A percentile compares a stretch with the other conserved stretches of the same genome.
Conservation (phyloP, 2,797 vertebrate species). For the Naso thynnoides region DNA sequence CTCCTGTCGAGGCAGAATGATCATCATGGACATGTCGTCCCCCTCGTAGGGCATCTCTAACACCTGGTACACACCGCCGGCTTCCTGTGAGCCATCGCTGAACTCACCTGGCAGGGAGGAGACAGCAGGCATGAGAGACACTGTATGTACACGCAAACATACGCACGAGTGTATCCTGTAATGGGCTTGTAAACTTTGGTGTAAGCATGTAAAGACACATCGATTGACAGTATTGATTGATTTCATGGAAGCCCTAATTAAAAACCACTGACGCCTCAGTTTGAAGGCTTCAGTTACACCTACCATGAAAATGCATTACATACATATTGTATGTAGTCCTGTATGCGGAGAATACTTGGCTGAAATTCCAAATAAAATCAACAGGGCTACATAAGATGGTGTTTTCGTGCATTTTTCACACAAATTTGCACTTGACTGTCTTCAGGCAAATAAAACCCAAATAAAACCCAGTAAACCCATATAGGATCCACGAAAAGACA, state of each 20-base stretch:
- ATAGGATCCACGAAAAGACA: neutral
- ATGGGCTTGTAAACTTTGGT: neutral
- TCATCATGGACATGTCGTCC: conserved; percentile 96
- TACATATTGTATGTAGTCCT: neutral
- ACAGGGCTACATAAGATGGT: neutral
- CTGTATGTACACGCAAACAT: neutral
- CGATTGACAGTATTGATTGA: conserved; percentile 40
- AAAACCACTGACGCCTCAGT: conserved; percentile 24
- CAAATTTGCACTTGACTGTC: conserved; percentile 7
- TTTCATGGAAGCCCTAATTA: conserved; percentile 34
- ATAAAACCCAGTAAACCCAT: conserved; percentile 6
- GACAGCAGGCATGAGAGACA: neutral
- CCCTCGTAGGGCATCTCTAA: conserved; percentile 97
- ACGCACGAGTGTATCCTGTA: neutral
- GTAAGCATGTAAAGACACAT: conserved; percentile 6
- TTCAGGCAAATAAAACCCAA: conserved; percentile 8
- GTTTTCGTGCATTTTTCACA: neutral
- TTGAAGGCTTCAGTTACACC: conserved; percentile 16
- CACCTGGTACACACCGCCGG: conserved; percentile 97
- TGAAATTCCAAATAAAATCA: conserved; percentile 8
- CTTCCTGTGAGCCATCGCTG: conserved; percentile 97
- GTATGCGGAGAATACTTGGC: neutral
- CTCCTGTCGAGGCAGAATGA: conserved; percentile 94
- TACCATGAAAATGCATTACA: conserved; percentile 9
- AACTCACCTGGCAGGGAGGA: conserved; percentile 90